Evolutionary conservation across 1,140 invertebrate genomes (phyloP).

Genomic region (Drosophila ercepeae): DNA sequence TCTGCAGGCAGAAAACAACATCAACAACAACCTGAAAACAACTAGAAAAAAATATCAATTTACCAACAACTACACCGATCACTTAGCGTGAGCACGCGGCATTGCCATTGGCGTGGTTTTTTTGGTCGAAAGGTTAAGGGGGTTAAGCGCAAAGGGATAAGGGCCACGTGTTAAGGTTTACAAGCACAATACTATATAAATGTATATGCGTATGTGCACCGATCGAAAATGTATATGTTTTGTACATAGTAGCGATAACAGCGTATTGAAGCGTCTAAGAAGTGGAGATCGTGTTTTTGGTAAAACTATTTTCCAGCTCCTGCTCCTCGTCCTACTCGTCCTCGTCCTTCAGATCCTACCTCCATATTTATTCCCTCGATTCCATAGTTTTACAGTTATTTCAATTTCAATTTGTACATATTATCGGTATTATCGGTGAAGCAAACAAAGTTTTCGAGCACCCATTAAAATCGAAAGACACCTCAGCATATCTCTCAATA

Average conservation of each 20-base stretch:
- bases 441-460: constrained; percentile 17
- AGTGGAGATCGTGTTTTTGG: constrained; percentile 24
- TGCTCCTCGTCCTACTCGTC: constrained; percentile 13
- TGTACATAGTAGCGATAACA: constrained; percentile 47
- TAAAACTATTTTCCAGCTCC: constrained; percentile 19
- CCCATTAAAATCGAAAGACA: constrained; percentile 9
- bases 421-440: constrained; percentile 24
- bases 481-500: constrained; percentile 66
- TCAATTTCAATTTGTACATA: constrained; percentile 65
- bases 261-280: constrained; percentile 34
- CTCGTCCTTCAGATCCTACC: constrained; percentile 9
- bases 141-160: constrained; percentile 29
- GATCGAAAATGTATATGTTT: constrained; percentile 47
- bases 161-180: constrained; percentile 17
- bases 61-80: constrained; percentile 52
- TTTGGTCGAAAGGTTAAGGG: constrained; percentile 32
- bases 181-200: neutral
- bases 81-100: constrained; percentile 34
- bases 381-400: constrained; percentile 36
- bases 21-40: constrained; percentile 40
- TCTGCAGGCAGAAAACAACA: constrained; percentile 33
- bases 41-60: constrained; percentile 37
- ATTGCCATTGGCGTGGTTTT: constrained; percentile 33
- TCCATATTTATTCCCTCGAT: constrained; percentile 39
- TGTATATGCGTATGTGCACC: constrained; percentile 10